phyloP scores from a whole-genome alignment of 1,140 invertebrate species.

The Magallana gigas region DNA sequence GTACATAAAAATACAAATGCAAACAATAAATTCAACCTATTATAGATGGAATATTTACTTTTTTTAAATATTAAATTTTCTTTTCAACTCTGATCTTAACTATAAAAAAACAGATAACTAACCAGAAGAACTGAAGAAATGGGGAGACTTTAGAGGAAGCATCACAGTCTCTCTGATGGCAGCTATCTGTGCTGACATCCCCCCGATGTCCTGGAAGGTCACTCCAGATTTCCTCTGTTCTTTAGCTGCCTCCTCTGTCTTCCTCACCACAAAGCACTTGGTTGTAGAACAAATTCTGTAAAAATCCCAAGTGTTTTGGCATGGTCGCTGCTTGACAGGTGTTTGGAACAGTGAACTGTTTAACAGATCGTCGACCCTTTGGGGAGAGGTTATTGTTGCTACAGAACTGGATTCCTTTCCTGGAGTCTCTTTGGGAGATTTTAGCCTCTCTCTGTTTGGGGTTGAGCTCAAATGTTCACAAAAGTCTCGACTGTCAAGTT shows the following conservation, averaged over 20 bases:
- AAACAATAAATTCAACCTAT: too few species aligned
- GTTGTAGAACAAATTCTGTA: slow-evolving; percentile 3
- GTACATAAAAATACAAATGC: too few species aligned
- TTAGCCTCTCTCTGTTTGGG: neutral
- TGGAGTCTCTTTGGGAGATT: neutral
- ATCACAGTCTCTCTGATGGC: slow-evolving; percentile 67
- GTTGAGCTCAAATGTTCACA: neutral
- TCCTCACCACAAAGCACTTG: neutral
- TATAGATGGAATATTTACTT: too few species aligned
- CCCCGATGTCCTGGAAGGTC: slow-evolving; percentile 66
- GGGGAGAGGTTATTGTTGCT: neutral
- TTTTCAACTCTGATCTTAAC: too few species aligned
- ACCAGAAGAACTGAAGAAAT: slow-evolving; percentile 65
- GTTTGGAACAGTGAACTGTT: slow-evolving; percentile 1
- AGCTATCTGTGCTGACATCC: slow-evolving; percentile 66
- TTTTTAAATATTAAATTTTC: too few species aligned
- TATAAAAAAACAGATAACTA: neutral
- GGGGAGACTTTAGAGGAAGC: slow-evolving; percentile 62
- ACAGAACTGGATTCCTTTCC: neutral
- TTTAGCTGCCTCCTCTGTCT: neutral
- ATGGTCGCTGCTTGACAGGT: neutral
- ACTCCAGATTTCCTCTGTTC: slow-evolving; percentile 1
- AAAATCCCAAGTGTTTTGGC: neutral
- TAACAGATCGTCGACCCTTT: neutral
- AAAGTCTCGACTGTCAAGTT: neutral